Conservation (phyloP, 2,797 vertebrate species). For the Xenentodon cancila region DNA sequence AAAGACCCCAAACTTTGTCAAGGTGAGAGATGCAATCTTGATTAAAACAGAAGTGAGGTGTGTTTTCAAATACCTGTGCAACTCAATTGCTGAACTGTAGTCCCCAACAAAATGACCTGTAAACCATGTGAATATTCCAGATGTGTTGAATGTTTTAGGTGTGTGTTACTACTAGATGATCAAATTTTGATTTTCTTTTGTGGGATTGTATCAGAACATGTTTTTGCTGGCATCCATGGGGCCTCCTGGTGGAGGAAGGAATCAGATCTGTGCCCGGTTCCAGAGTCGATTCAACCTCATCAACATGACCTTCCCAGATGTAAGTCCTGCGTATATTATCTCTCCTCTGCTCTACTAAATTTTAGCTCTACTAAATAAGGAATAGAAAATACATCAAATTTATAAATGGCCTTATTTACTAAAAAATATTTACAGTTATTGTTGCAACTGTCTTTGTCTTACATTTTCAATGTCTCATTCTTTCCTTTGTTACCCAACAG, state of each 20-base stretch:
- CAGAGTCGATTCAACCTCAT: slow-evolving; percentile 91
- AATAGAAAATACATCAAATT: not conserved
- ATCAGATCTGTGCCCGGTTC: slow-evolving; percentile 84
- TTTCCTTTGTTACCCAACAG: not conserved
- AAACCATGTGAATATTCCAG: no score
- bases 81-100: not conserved
- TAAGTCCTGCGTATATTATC: slow-evolving; percentile 65
- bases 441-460: not conserved
- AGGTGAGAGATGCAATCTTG: slow-evolving; percentile 76
- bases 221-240: slow-evolving; percentile 91
- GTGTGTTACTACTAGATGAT: not conserved
- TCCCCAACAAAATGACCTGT: not conserved
- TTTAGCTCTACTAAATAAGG: not conserved
- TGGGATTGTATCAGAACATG: slow-evolving; percentile 81
- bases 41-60: not conserved
- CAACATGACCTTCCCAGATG: slow-evolving; percentile 92
- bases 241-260: slow-evolving; percentile 89
- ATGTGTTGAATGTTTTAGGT: not conserved
- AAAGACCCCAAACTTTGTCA: slow-evolving; percentile 84
- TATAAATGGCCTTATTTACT: not conserved
- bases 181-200: slow-evolving; percentile 2
- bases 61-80: not conserved
- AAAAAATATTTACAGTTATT: not conserved
- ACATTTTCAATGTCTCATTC: not conserved
- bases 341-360: not conserved